Conservation (phyloP, 35 echinoderm and acorn worm genomes). For the Hemicentrotus pulcherrimus region DNA sequence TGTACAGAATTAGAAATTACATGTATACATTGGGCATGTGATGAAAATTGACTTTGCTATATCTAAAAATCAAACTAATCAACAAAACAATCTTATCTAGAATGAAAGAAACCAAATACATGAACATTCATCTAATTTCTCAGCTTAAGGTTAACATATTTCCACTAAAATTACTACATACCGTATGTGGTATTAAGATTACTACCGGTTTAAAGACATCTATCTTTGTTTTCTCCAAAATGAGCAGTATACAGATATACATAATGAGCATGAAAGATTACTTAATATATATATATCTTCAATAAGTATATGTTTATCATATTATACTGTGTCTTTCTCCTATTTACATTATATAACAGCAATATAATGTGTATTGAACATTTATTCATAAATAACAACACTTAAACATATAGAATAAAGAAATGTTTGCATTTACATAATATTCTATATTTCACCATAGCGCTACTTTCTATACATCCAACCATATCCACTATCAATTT, state of each 20-base stretch:
- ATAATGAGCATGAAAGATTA: conserved; percentile 17
- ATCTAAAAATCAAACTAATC: not conserved
- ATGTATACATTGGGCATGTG: not conserved
- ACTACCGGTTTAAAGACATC: not conserved
- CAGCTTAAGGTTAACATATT: not conserved
- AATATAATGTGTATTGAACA: conserved; percentile 12
- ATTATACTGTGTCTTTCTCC: not conserved
- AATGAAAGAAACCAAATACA: not conserved
- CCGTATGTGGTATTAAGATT: not conserved
- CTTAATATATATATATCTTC: conserved; percentile 15
- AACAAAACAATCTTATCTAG: not conserved
- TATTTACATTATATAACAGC: not conserved
- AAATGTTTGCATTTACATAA: not conserved
- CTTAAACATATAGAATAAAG: not conserved
- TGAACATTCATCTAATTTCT: not conserved
- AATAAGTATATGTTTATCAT: conserved; percentile 19
- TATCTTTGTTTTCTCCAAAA: not conserved
- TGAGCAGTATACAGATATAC: conserved; percentile 33
- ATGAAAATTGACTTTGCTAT: not conserved
- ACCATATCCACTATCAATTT: not conserved
- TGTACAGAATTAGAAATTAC: conserved; percentile 5
- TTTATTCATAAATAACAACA: not conserved
- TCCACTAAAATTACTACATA: not conserved
- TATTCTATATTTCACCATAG: not conserved
- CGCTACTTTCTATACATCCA: not conserved